These are phyloP conservation scores for Myotis findleyi DNA, from an alignment of 2,797 vertebrate genomes.

Conservation along the genomic window DNA sequence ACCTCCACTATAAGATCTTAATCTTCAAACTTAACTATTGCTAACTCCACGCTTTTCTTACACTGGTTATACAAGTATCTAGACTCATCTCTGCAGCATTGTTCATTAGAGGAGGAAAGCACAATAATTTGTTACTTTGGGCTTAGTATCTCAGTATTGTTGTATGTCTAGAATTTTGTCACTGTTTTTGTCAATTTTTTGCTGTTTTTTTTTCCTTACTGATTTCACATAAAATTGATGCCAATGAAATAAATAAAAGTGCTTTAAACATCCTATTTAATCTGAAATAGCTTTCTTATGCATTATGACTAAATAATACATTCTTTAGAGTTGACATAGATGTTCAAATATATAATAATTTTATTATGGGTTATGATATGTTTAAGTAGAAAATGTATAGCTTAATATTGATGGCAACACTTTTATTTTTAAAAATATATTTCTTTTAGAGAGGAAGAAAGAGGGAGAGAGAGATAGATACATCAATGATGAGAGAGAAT, in stretches of 20 bases:
- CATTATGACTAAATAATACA: not conserved
- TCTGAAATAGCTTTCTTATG: not conserved
- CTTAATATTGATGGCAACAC: not conserved
- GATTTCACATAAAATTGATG: conserved; percentile 34
- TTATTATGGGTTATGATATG: not conserved
- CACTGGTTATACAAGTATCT: not conserved
- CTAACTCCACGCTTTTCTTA: not conserved
- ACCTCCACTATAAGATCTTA: not conserved
- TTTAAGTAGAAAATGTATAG: not conserved
- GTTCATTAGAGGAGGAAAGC: not conserved
- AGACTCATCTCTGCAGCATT: not conserved
- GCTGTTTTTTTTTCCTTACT: not conserved
- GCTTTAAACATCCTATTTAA: not conserved
- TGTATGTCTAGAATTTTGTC: not conserved
- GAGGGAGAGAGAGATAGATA: not conserved
- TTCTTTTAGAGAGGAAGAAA: not conserved
- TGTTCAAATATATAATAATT: not conserved
- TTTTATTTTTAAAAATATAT: not conserved
- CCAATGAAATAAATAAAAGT: not conserved
- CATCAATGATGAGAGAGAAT: not conserved
- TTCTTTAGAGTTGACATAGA: not conserved
- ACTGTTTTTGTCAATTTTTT: not conserved
- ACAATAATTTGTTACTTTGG: not conserved
- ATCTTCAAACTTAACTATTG: not conserved
- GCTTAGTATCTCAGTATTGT: not conserved